Base-by-base conservation (phyloP, 1,140 invertebrate species). In the Myzus persicae region DNA sequence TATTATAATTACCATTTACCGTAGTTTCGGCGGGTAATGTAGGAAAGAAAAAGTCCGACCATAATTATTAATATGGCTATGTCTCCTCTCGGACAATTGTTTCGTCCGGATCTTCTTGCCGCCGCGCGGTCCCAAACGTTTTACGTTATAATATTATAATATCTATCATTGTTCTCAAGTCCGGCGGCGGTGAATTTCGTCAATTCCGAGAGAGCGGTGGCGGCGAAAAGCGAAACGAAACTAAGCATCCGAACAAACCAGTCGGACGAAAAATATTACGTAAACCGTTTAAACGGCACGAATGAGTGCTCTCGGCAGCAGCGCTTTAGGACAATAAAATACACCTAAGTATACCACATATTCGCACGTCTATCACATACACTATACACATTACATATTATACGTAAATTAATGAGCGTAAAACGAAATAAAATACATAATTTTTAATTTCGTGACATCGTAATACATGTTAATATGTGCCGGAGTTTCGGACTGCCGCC, bases 171-270 rank as follows among this genome's bases (percentile, higher is more conserved):
- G 76, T 82, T 38, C 76, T 24, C 76, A 24, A 82, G 76, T 82
- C n/a, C 76, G 76, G 76, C 76, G 76, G 36, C 76, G n/a, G 76
- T 38, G 76, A 82, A 38, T 82, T 81, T 82, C 76, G 76, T 82
- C 76, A 38, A 82, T 38, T 38, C 36, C 76, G n/a, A 36, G 76
- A 38, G 76, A 82, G 76, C 31, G 76, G 36, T 0, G 36, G n/a
- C 36, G 76, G 36, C 76, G 20, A 82, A 82, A 82, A 82, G 76
- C 76, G 36, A 82, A 82, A 82, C 20, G 76, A 36, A 82, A 82
- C n/a, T 82, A 82, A 82, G 38, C 36, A 82, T 82, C 76, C 76
- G 76, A 82, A 82, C 18, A 82, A 82, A 82, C 76, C 76, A 82
- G 76, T 82, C 36, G 7, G 20, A 82, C 18, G 36, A 82, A 36